These are phyloP conservation scores for Sebastes reedi DNA, from an alignment of 2,797 vertebrate species.

Conservation along the genomic window DNA sequence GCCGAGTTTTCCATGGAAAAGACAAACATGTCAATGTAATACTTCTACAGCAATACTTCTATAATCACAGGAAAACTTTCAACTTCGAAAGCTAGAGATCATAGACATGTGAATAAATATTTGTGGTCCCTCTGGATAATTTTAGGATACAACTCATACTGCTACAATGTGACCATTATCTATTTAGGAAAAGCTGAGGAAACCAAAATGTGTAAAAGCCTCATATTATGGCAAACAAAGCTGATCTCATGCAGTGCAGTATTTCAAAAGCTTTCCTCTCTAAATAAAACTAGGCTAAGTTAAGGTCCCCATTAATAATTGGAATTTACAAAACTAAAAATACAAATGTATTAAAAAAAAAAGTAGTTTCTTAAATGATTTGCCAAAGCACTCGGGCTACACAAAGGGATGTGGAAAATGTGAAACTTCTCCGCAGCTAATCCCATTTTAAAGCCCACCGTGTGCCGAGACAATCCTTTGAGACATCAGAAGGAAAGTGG, in stretches of 20 bases:
- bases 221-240: background rate
- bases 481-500: conserved; percentile 6
- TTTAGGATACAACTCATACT: background rate
- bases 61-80: background rate
- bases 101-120: background rate
- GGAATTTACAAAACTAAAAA: background rate
- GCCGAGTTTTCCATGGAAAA: background rate
- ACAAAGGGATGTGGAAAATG: background rate
- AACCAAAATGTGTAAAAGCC: background rate
- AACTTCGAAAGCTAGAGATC: background rate
- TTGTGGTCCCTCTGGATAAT: background rate
- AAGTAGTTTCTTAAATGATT: background rate
- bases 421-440: background rate
- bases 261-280: background rate
- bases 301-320: background rate
- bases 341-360: background rate
- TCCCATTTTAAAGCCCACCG: background rate
- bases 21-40: background rate
- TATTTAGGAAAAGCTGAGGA: background rate
- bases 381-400: background rate
- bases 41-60: background rate
- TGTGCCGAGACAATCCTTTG: background rate
- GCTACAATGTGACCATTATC: background rate
- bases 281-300: background rate
- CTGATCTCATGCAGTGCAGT: background rate